Evolutionary conservation across 2,888 invertebrate species (phyloP).

Genomic region (Minunthozetes semirufus): DNA sequence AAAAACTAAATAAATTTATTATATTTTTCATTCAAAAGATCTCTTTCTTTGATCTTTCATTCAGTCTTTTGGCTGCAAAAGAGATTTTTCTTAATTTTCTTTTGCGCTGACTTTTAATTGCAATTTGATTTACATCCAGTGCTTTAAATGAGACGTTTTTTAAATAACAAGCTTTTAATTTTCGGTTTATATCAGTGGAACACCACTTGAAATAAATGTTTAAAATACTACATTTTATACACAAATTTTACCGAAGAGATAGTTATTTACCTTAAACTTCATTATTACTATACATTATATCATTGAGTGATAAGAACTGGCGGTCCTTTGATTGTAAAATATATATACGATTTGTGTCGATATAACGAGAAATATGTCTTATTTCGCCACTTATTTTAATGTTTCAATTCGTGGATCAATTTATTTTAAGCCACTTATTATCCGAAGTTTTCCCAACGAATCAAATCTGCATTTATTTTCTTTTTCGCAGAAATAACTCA

Average conservation of each 20-base stretch:
- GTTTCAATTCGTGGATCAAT: not conserved
- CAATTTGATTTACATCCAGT: slow-evolving; percentile 13
- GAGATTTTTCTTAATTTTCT: no score
- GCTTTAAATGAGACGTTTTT: not conserved
- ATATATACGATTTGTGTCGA: not conserved
- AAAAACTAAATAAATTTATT: no score
- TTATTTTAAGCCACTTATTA: not conserved
- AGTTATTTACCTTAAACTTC: not conserved
- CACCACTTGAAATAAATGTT: not conserved
- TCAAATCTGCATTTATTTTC: not conserved
- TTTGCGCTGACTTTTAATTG: slow-evolving; percentile 9
- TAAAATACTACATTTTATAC: not conserved
- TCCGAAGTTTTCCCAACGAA: not conserved
- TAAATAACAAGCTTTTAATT: slow-evolving; percentile 16
- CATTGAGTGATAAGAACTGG: slow-evolving; percentile 3
- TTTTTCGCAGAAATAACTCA: not conserved
- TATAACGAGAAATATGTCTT: not conserved
- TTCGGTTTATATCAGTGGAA: not conserved
- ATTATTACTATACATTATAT: slow-evolving; percentile 3
- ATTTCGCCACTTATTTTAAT: not conserved
- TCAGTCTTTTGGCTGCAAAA: no score
- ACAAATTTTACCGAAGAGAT: not conserved
- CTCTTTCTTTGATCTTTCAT: no score
- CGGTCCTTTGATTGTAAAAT: not conserved
- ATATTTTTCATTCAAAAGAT: no score